These are phyloP conservation scores for Amazona guildingii DNA, from an alignment of 2,113 vertebrate genomes.

Conservation along the genomic window DNA sequence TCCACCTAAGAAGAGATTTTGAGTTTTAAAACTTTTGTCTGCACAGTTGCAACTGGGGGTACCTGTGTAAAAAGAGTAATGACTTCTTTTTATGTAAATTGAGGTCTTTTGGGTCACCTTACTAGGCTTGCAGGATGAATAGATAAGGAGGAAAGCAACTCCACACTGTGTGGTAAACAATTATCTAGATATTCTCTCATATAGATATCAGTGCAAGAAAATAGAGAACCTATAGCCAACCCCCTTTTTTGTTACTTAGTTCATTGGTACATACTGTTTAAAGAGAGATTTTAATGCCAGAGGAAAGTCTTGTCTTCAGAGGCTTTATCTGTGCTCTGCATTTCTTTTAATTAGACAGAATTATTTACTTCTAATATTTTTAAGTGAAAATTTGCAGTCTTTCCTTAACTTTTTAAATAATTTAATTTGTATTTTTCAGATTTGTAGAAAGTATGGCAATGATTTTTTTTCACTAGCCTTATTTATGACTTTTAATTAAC, in stretches of 20 bases:
- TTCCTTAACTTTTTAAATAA: background rate
- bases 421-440: background rate
- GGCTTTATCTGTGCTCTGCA: background rate
- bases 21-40: constrained; percentile 75
- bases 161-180: constrained; percentile 21
- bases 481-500: background rate
- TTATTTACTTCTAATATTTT: background rate
- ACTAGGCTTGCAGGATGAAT: constrained; percentile 40
- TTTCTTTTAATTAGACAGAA: constrained; percentile 11
- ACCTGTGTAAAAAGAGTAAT: constrained; percentile 69
- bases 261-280: background rate
- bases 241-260: background rate
- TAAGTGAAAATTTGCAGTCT: background rate
- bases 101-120: constrained; percentile 62
- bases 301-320: background rate
- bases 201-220: constrained; percentile 9
- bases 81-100: constrained; percentile 72
- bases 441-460: background rate
- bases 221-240: background rate
- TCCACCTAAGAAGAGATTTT: constrained; percentile 77
- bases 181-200: constrained; percentile 36
- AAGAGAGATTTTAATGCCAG: background rate
- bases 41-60: constrained; percentile 48
- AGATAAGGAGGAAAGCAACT: constrained; percentile 46
- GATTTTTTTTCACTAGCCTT: background rate